These are phyloP conservation scores for Aphidoletes aphidimyza DNA, from an alignment of 2,888 invertebrate genomes.

Conservation along the genomic window DNA sequence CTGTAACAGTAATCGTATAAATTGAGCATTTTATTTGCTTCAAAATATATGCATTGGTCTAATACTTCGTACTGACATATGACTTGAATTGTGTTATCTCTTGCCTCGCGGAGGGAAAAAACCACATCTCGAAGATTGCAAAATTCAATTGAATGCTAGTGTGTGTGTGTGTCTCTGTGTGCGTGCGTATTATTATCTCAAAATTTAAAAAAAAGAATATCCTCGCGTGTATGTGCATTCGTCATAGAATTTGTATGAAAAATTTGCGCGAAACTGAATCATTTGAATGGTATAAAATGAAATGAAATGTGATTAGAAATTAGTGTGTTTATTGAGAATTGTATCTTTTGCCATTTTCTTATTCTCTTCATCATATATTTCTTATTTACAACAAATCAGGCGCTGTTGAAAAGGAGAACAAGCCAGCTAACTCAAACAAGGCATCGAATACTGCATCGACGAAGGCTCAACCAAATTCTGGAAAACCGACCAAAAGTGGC, in stretches of 20 bases:
- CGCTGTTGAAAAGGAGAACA: conserved; percentile 78
- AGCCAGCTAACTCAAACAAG: conserved; percentile 65
- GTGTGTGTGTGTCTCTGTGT: too few relatives aligned
- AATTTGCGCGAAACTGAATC: not conserved
- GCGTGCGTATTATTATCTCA: too few relatives aligned
- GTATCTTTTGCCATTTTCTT: not conserved
- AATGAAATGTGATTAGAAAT: too few relatives aligned
- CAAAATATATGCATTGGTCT: too few relatives aligned
- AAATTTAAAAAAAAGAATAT: too few relatives aligned
- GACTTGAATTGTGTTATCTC: too few relatives aligned
- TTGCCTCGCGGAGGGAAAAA: too few relatives aligned
- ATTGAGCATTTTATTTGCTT: too few relatives aligned
- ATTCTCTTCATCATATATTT: too few relatives aligned
- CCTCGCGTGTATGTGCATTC: not conserved
- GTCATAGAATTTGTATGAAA: not conserved
- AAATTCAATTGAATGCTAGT: not conserved
- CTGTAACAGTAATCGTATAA: not conserved
- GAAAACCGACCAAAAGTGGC: conserved; percentile 60
- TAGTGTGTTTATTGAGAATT: too few relatives aligned
- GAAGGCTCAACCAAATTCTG: conserved; percentile 67
- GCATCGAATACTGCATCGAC: conserved; percentile 71
- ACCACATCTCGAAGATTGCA: too few relatives aligned
- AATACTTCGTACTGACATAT: too few relatives aligned
- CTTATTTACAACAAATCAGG: not conserved
- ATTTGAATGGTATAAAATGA: not conserved